Base-by-base conservation (phyloP, 2,888 invertebrate species). In the Tetragonisca angustula region DNA sequence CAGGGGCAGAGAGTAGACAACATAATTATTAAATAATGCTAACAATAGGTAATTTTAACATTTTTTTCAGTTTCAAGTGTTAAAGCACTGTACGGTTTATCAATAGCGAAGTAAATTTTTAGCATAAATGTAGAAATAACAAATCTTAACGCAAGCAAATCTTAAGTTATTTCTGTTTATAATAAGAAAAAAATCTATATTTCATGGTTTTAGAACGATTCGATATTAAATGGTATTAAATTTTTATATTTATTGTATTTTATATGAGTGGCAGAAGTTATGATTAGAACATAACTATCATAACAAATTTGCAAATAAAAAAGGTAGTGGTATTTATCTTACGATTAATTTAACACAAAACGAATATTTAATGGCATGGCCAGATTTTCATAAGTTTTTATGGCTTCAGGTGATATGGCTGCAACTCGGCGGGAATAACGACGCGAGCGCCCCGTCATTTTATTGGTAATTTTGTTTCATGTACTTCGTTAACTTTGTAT, bases 381-480 rank as follows among this genome's bases (percentile, higher is more conserved):
- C 17, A 43, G 19, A 59, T 81, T 73, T 65, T 73, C 52, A 62
- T 49, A 32, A 43, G 32, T 81, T 69, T 78, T 64, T 50, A 27
- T 19, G 73, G 4, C 61, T n/a, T 17, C 36, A n/a, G n/a, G 17
- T 13, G 59, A 50, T 27, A 52, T 71, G 68, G 43, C 68, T 32
- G 54, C 15, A 56, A 69, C 72, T 76, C 75, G 84, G 84, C 84
- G 84, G 79, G 84, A 84, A 83, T 70, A 81, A 50, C 84, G 85
- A 80, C 62, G 43, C 68, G 32, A 85, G 85, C 84, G 80, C 85
- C 84, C 64, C 69, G 72, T 79, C 65, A 27, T 19, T 84, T 27
- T 56, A 59, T 72, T 67, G 52, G 75, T 80, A 84, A 80, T 76
- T 80, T 78, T 76, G 71, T 73, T 76, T 85, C 79, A 17, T 67